Percentiles rank a stretch among this genome's conserved stretches.
phyloP scores from a whole-genome alignment of 2,888 invertebrate species.

The Dendrolimus pini region DNA sequence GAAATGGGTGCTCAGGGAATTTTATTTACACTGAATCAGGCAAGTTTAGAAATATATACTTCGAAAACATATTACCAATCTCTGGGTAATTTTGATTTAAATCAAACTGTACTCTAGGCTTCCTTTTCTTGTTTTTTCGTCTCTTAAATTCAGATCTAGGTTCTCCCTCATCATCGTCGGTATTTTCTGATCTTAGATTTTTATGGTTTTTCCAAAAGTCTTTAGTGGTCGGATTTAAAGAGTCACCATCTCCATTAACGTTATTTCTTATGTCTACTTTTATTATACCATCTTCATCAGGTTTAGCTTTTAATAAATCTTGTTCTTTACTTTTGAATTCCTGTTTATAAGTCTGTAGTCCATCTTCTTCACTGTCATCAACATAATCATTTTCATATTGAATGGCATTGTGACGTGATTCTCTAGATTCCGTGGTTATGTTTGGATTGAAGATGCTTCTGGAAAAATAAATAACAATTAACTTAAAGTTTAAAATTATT shows the following conservation, averaged over 20 bases:
- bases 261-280: too few species aligned
- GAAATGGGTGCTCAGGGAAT: too few species aligned
- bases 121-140: not conserved
- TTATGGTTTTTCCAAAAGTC: too few species aligned
- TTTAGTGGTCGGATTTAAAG: too few species aligned
- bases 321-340: too few species aligned
- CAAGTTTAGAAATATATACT: not conserved
- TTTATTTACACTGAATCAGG: not conserved
- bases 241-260: too few species aligned
- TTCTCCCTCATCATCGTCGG: not conserved
- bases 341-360: not conserved
- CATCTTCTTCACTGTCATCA: conserved; percentile 7
- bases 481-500: too few species aligned
- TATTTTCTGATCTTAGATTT: too few species aligned
- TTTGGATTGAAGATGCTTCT: conserved; percentile 27
- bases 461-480: conserved; percentile 9
- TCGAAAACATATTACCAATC: not conserved
- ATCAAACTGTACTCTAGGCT: not conserved
- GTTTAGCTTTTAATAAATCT: too few species aligned
- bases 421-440: not conserved
- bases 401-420: conserved; percentile 10
- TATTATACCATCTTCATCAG: too few species aligned
- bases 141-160: not conserved
- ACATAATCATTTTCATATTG: conserved; percentile 14
- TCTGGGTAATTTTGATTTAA: conserved; percentile 1